Conservation (phyloP, 1,140 invertebrate genomes). For the Anastrepha ludens region DNA sequence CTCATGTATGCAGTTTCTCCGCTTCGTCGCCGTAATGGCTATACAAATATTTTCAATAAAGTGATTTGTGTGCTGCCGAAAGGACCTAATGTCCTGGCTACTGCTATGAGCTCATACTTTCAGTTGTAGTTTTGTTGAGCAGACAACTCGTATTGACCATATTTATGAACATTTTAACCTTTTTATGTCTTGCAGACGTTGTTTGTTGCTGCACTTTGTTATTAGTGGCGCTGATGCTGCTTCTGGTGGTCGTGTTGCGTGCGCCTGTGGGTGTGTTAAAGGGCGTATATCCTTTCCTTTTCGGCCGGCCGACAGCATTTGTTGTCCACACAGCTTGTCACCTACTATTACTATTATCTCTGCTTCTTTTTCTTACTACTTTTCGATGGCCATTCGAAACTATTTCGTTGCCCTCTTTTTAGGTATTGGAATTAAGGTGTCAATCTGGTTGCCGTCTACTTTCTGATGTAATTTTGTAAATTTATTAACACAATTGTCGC, state of each 20-base stretch:
- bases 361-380: not conserved
- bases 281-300: conserved; percentile 47
- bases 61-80: conserved; percentile 54
- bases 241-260: conserved; percentile 20
- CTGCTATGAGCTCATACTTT: not conserved
- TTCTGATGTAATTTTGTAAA: conserved; percentile 38
- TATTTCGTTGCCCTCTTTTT: conserved; percentile 14
- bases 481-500: conserved; percentile 30
- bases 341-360: not conserved
- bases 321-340: conserved; percentile 16
- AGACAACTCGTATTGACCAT: conserved; percentile 51
- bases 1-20: not conserved
- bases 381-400: conserved; percentile 32
- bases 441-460: conserved; percentile 29
- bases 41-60: conserved; percentile 33
- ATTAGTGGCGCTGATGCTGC: not conserved
- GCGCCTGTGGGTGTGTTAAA: conserved; percentile 45
- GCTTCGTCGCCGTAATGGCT: not conserved
- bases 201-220: not conserved
- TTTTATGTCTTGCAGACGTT: conserved; percentile 48
- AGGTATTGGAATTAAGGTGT: conserved; percentile 25
- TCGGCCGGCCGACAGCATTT: not conserved
- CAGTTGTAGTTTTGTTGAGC: conserved; percentile 26
- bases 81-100: conserved; percentile 33
- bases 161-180: conserved; percentile 56